A percentile compares a stretch with the other conserved stretches of the same genome.
Conservation (phyloP, 2,797 vertebrate species). For the Cossypha niveicapilla region DNA sequence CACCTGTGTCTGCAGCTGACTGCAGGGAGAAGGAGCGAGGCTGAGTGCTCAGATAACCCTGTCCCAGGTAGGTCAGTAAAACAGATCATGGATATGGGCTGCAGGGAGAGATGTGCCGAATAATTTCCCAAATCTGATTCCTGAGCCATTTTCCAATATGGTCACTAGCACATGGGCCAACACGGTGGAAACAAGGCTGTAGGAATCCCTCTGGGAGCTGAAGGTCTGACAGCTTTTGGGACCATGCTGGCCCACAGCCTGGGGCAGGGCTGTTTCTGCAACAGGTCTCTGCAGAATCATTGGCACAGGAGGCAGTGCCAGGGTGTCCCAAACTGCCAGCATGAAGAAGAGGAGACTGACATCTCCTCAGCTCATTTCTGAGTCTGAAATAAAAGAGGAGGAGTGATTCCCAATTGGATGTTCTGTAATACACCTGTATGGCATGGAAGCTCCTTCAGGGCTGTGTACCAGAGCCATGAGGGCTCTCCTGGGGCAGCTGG, state of each 20-base stretch:
- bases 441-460: neutral
- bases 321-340: neutral
- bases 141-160: accelerated
- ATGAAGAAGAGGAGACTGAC: neutral
- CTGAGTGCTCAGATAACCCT: neutral
- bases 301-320: neutral
- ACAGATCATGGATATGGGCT: neutral
- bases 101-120: neutral
- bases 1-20: constrained; percentile 76
- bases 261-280: neutral
- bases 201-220: neutral
- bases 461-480: neutral
- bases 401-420: accelerated
- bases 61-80: neutral
- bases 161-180: accelerated
- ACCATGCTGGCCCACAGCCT: neutral
- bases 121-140: neutral
- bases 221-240: neutral
- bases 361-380: neutral
- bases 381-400: neutral
- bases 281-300: neutral
- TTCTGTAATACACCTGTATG: neutral
- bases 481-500: accelerated
- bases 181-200: accelerated
- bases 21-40: neutral